Evolutionary conservation across 1,140 invertebrate genomes (phyloP), one percentile per base, ranked within the genome.

Genomic region (Drosophila arawakana): DNA sequence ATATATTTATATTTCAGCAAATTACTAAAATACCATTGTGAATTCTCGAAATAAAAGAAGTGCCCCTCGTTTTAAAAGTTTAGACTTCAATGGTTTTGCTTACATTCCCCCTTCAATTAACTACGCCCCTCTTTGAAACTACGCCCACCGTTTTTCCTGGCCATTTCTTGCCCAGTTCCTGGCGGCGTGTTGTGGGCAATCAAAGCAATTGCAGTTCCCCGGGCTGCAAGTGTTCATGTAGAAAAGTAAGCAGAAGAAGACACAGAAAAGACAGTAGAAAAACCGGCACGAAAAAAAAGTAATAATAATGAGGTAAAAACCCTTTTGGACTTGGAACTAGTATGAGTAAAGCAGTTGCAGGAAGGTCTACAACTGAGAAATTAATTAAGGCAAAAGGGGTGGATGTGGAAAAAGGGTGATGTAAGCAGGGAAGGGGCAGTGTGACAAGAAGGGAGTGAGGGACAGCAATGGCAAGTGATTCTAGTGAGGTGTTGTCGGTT

Each of bases 231-330:
- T 86, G 82, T 88, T 70, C 60, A 65, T 58, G 55, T 50, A 37
- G 63, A 30, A 57, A 49, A 70, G 55, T 44, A 55, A 39, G 18
- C 10, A 52, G 46, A 50, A 34, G 55, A 63, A 43, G n/a, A 15
- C 25, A 30, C 25, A 1, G 46, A 25, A 55, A 47, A 62, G 69
- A 78, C 18, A 67, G 76, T 59, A 75, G 57, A 44, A 55, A 59
- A 68, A 60, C 54, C 61, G 49, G 67, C 76, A 78, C 4, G 25
- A 30, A 30, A 30, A 30, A 30, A 30, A 30, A 30, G 25, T 30
- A 74, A 66, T 86, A 86, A 81, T 86, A 86, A 86, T 86, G 83
- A 86, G 83, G 76, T 83, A 84, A 75, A 88, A 80, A 83, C 83
- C 83, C 88, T 86, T 80, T 72, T 59, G 61, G 59, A 18, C 81